Percentiles rank a stretch among this genome's conserved stretches.
phyloP scores from a whole-genome alignment of 2,888 invertebrate species.

The Thereva nobilitata region DNA sequence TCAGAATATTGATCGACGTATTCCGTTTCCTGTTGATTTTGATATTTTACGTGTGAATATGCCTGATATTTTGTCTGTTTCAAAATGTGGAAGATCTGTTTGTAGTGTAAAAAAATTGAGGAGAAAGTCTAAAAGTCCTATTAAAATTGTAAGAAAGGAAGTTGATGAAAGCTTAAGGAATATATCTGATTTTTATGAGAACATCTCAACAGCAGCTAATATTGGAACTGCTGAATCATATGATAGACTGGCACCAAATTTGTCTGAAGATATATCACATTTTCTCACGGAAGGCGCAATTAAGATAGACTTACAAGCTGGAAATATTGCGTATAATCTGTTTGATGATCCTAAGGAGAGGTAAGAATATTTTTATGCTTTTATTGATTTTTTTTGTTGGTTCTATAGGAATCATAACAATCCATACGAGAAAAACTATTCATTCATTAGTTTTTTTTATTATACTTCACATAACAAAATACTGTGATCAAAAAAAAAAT shows the following conservation, averaged over 20 bases:
- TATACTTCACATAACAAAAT: too few relatives aligned
- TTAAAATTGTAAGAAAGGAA: conserved; percentile 48
- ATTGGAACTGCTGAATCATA: conserved; percentile 42
- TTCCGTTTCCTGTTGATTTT: conserved; percentile 55
- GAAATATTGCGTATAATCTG: conserved; percentile 51
- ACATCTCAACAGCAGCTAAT: conserved; percentile 54
- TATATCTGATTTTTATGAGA: conserved; percentile 59
- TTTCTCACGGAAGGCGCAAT: conserved; percentile 52
- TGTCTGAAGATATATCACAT: conserved; percentile 52
- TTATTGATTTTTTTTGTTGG: background rate
- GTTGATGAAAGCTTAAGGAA: conserved; percentile 55
- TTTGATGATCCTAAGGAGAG: conserved; percentile 49
- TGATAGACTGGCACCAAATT: conserved; percentile 44
- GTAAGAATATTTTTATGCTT: conserved; percentile 43
- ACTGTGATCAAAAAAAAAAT: too few relatives aligned
- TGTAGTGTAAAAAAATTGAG: conserved; percentile 48
- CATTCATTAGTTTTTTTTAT: too few relatives aligned
- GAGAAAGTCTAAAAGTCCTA: conserved; percentile 50
- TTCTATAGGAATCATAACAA: too few relatives aligned
- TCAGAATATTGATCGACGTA: conserved; percentile 51
- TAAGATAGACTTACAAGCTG: conserved; percentile 49
- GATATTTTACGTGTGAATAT: conserved; percentile 51
- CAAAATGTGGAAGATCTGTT: conserved; percentile 42
- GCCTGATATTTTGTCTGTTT: conserved; percentile 46
- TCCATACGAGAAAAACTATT: too few relatives aligned